A percentile compares a stretch with the other conserved stretches of the same genome.
phyloP scores from a whole-genome alignment of 2,888 invertebrate genomes.

The Chelonus formosanus region DNA sequence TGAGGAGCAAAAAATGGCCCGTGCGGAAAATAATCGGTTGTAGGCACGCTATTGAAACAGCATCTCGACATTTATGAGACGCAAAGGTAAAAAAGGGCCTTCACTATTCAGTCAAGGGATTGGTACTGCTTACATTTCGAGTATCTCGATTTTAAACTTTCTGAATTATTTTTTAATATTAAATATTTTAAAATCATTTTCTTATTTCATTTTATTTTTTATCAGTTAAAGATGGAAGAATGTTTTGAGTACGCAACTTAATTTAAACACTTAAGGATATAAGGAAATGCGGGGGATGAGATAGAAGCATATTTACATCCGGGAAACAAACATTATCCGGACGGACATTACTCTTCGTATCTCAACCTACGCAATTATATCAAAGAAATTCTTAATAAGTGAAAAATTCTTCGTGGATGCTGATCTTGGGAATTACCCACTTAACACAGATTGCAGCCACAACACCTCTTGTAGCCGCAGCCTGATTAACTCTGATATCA shows the following conservation, averaged over 20 bases:
- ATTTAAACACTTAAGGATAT: conserved; percentile 44
- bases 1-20: conserved; percentile 26
- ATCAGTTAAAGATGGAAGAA: not conserved
- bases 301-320: conserved; percentile 56
- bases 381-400: not conserved
- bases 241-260: conserved; percentile 16
- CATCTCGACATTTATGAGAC: conserved; percentile 24
- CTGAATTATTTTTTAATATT: too few relatives aligned
- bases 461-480: too few relatives aligned
- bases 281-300: conserved; percentile 63
- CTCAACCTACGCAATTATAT: conserved; percentile 51
- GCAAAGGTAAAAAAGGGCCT: conserved; percentile 6
- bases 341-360: conserved; percentile 57
- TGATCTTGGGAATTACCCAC: not conserved
- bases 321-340: conserved; percentile 61
- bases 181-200: too few relatives aligned
- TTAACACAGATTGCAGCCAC: too few relatives aligned
- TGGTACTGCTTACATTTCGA: not conserved
- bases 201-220: not conserved
- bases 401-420: not conserved
- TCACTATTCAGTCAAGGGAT: conserved; percentile 25
- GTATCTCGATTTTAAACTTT: too few relatives aligned
- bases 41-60: conserved; percentile 33
- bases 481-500: too few relatives aligned
- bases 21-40: conserved; percentile 34